Conservation (phyloP, 2,113 vertebrate species). For the pig (Sus scrofa) region T2T-Sscrofa CM000830.6:121705501-121706000, state of each 20-base stretch:
- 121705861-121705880: slow-evolving; percentile 49
- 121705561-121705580: neutral
- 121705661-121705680: slow-evolving; percentile 34
- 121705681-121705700: slow-evolving; percentile 11
- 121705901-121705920: slow-evolving; percentile 19
- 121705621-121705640: neutral
- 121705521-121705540: neutral
- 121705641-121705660: neutral
- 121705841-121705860: slow-evolving; percentile 18
- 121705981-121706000: slow-evolving; percentile 39
- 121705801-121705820: slow-evolving; percentile 42
- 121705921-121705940: slow-evolving; percentile 9
- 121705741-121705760: slow-evolving; percentile 51
- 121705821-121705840: slow-evolving; percentile 14
- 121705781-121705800: slow-evolving; percentile 52
- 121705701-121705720: slow-evolving; percentile 36
- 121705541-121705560: neutral
- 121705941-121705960: slow-evolving; percentile 3
- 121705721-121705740: slow-evolving; percentile 2
- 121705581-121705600: slow-evolving; percentile 51
- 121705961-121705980: neutral
- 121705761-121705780: slow-evolving; percentile 53
- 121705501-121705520: neutral
- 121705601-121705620: slow-evolving; percentile 37
- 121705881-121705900: neutral